phyloP scores from a whole-genome alignment of 2,113 vertebrate species.

The Leucoraja erinaceus region DNA sequence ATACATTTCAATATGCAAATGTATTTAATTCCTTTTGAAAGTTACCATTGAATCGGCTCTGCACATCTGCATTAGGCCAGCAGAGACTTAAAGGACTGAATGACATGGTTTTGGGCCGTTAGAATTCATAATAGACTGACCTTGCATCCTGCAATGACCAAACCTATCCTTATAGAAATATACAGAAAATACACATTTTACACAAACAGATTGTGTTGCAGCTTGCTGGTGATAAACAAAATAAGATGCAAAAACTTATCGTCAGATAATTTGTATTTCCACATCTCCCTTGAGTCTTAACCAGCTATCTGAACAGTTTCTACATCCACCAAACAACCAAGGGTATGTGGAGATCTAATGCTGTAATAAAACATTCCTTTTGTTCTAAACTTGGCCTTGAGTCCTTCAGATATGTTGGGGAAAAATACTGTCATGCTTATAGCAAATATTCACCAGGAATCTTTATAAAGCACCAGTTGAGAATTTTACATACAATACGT shows the following conservation, averaged over 20 bases:
- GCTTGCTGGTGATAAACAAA: neutral
- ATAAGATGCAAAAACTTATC: too few relatives aligned
- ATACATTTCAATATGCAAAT: neutral
- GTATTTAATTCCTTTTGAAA: neutral
- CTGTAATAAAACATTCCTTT: neutral
- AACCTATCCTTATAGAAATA: neutral
- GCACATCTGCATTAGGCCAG: neutral
- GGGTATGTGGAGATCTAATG: neutral
- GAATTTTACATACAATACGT: neutral
- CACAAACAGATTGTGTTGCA: neutral
- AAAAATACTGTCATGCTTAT: neutral
- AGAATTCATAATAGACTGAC: too few relatives aligned
- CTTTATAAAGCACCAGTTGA: neutral
- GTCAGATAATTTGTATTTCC: neutral
- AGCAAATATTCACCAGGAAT: neutral
- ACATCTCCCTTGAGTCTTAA: neutral
- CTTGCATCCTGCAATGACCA: neutral
- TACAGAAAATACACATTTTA: neutral
- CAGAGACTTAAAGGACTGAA: too few relatives aligned
- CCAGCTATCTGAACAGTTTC: neutral
- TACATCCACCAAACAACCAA: neutral
- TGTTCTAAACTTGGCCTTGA: neutral
- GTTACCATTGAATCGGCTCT: neutral
- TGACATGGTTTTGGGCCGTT: too few relatives aligned
- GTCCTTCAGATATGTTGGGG: neutral